phyloP scores from a whole-genome alignment of 2,113 vertebrate species.

The Pelodiscus sinensis region DNA sequence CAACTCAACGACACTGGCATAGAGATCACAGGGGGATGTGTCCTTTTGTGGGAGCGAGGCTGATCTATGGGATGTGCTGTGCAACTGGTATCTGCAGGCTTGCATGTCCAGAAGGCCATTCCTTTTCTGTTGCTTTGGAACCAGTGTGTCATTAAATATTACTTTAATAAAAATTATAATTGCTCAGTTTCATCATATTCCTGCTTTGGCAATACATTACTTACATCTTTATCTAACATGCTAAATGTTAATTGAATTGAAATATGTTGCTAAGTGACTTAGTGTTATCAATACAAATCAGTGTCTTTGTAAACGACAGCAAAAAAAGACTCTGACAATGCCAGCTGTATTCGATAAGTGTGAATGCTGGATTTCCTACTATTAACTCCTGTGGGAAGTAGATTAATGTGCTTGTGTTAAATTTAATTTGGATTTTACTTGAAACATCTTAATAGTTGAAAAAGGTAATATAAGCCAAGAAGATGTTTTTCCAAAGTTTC shows the following conservation, averaged over 20 bases:
- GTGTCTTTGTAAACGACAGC: not conserved
- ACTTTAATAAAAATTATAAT: not conserved
- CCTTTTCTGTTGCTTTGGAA: not conserved
- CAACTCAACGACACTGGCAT: not conserved
- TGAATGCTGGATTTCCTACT: constrained; percentile 67
- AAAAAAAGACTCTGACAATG: constrained; percentile 22
- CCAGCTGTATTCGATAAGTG: constrained; percentile 56
- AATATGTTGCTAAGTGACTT: not conserved
- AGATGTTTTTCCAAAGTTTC: not conserved
- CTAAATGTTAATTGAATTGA: not conserved
- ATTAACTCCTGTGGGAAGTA: constrained; percentile 50
- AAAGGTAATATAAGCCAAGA: constrained; percentile 47
- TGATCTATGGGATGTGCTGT: not conserved
- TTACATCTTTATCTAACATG: not conserved
- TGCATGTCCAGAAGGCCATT: accelerated
- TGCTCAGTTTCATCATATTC: not conserved
- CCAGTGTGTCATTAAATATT: accelerated
- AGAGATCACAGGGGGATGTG: not conserved
- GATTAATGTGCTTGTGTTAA: constrained; percentile 54
- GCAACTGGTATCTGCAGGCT: not conserved
- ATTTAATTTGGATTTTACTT: constrained; percentile 41
- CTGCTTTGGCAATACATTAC: not conserved
- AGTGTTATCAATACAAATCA: not conserved
- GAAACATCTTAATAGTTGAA: constrained; percentile 23
- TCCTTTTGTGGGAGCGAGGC: not conserved